Evolutionary conservation across 2,888 invertebrate species (phyloP).

Genomic region (Tipula vernalis): DNA sequence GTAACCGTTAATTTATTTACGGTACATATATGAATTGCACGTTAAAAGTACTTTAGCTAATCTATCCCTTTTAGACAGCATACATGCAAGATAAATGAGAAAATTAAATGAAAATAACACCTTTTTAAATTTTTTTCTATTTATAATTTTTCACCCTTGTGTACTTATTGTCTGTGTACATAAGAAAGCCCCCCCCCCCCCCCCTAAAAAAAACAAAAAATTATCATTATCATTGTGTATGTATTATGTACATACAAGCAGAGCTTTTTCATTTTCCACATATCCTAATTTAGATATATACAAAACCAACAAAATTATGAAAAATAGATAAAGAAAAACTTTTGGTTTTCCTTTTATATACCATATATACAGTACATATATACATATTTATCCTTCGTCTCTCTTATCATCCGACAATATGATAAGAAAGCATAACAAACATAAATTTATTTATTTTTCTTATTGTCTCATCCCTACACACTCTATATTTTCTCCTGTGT

Average conservation of each 20-base stretch:
- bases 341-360: neutral
- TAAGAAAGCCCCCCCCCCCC: neutral
- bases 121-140: neutral
- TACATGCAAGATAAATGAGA: neutral
- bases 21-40: neutral
- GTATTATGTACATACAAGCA: neutral
- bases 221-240: neutral
- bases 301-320: neutral
- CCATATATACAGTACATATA: neutral
- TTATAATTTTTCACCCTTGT: neutral
- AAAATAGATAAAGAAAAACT: neutral
- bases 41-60: neutral
- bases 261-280: neutral
- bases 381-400: neutral
- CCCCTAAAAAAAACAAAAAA: neutral
- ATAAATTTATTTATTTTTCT: conserved; percentile 4
- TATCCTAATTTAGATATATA: neutral
- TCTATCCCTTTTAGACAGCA: neutral
- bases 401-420: neutral
- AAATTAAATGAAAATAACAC: neutral
- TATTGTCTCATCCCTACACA: neutral
- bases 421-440: neutral
- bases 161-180: neutral
- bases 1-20: neutral
- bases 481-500: neutral